Evolutionary conservation across 2,888 invertebrate species (phyloP).

Genomic region (Plagodis pulveraria): DNA sequence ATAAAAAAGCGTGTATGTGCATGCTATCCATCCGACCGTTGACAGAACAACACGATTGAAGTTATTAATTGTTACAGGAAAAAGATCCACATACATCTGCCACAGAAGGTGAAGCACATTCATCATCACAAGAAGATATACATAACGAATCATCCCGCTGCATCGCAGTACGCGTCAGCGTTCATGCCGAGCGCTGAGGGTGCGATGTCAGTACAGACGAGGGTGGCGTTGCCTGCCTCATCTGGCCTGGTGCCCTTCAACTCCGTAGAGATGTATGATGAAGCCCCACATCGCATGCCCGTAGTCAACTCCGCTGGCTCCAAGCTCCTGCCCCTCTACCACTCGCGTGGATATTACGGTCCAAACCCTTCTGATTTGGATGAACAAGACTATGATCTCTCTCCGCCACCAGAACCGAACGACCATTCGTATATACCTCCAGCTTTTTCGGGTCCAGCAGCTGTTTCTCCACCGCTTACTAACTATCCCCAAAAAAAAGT

Average conservation of each 20-base stretch:
- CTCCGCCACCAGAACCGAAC: constrained; percentile 56
- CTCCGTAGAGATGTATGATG: constrained; percentile 69
- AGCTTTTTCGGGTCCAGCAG: constrained; percentile 53
- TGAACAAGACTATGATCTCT: constrained; percentile 68
- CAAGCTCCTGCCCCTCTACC: constrained; percentile 74
- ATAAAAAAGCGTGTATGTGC: constrained; percentile 54
- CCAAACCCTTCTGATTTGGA: constrained; percentile 67
- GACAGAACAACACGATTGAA: constrained; percentile 55
- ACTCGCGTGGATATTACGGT: constrained; percentile 78
- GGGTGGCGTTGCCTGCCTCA: constrained; percentile 64
- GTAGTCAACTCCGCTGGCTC: constrained; percentile 59
- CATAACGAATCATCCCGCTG: constrained; percentile 78
- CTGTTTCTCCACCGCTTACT: constrained; percentile 41
- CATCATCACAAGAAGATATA: constrained; percentile 83
- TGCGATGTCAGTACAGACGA: constrained; percentile 68
- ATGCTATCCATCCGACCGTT: constrained; percentile 60
- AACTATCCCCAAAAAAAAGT: constrained; percentile 63
- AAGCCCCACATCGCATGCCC: constrained; percentile 44
- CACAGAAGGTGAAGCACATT: constrained; percentile 83
- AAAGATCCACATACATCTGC: constrained; percentile 84
- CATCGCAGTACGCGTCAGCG: constrained; percentile 78
- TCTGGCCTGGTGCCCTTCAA: constrained; percentile 63
- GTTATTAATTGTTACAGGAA: constrained; percentile 78
- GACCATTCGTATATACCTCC: constrained; percentile 57
- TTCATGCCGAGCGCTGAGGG: constrained; percentile 75